Conservation (phyloP, 1,140 invertebrate species). For the Cydia splendana region DNA sequence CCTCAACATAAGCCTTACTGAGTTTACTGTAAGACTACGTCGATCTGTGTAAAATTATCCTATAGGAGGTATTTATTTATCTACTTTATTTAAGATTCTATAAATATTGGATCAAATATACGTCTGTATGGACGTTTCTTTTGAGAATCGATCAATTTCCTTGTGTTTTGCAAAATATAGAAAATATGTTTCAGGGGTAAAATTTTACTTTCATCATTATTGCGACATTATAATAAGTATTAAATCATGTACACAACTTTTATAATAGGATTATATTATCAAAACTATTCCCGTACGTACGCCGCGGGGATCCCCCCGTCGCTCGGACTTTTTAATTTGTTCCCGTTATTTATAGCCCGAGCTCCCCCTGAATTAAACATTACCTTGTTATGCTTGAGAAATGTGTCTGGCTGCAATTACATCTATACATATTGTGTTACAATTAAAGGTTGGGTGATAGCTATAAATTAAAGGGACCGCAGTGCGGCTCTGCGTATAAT, state of each 20-base stretch:
- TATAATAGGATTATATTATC: slow-evolving; percentile 4
- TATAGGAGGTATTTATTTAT: too few species aligned
- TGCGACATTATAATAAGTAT: background rate
- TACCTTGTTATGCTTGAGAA: slow-evolving; percentile 28
- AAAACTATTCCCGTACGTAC: background rate
- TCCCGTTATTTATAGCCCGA: slow-evolving; percentile 51
- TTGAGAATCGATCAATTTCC: too few species aligned
- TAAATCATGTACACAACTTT: background rate
- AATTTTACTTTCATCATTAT: background rate
- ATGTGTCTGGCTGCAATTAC: slow-evolving; percentile 24
- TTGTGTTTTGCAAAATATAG: too few species aligned
- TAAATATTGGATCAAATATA: too few species aligned
- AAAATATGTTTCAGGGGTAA: too few species aligned
- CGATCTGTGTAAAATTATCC: too few species aligned
- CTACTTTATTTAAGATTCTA: too few species aligned
- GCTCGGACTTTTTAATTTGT: slow-evolving; percentile 57
- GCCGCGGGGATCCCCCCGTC: slow-evolving; percentile 10
- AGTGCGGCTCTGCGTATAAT: background rate
- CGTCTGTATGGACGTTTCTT: too few species aligned
- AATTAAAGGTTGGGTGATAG: background rate
- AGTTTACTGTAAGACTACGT: too few species aligned
- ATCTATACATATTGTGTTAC: slow-evolving; percentile 8
- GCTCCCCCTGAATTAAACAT: slow-evolving; percentile 30
- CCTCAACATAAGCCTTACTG: too few species aligned
- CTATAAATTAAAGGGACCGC: background rate